phyloP scores from a whole-genome alignment of 2,888 invertebrate genomes.

The Tenthredo livida region DNA sequence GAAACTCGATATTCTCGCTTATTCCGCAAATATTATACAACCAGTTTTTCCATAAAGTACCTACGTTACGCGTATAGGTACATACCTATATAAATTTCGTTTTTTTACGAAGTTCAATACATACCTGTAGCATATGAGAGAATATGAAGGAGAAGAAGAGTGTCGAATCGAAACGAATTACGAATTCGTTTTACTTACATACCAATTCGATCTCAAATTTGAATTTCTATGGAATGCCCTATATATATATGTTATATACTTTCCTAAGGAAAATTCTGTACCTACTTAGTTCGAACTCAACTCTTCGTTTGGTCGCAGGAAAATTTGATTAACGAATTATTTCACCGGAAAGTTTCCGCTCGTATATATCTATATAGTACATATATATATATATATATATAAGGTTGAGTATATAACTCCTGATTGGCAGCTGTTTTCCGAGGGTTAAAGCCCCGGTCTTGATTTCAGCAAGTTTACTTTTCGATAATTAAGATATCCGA shows the following conservation, averaged over 20 bases:
- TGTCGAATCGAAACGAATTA: neutral
- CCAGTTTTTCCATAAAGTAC: neutral
- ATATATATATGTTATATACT: too few relatives aligned
- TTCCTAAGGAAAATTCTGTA: neutral
- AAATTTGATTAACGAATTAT: slow-evolving; percentile 37
- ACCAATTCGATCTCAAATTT: too few relatives aligned
- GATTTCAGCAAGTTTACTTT: neutral
- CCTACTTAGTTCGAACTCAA: too few relatives aligned
- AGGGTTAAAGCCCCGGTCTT: neutral
- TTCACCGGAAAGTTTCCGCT: neutral
- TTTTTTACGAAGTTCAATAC: too few relatives aligned
- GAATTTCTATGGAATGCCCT: too few relatives aligned
- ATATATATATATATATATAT: too few relatives aligned
- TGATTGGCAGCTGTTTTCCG: slow-evolving; percentile 28
- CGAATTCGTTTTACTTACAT: too few relatives aligned
- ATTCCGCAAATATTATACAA: neutral
- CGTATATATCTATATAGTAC: too few relatives aligned
- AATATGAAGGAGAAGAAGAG: neutral
- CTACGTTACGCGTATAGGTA: neutral
- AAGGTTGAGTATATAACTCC: neutral
- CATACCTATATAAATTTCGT: too few relatives aligned
- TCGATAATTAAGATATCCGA: neutral
- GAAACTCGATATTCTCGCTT: neutral
- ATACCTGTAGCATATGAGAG: too few relatives aligned
- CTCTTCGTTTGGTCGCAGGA: too few relatives aligned